Evolutionary conservation across 2,888 invertebrate genomes (phyloP).

Genomic region (Adineta ricciae): DNA sequence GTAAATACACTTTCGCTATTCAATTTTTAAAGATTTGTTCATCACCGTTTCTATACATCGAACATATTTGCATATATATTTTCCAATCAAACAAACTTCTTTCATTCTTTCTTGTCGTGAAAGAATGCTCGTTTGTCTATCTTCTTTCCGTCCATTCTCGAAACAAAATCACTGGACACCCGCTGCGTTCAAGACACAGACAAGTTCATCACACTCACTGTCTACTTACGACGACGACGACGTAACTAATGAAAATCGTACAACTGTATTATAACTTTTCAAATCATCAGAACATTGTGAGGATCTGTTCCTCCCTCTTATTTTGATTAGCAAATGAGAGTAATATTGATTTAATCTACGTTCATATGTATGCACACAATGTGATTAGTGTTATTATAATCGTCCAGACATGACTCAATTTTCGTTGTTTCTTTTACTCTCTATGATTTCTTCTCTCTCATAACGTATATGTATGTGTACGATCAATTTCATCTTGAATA

Average conservation of each 20-base stretch:
- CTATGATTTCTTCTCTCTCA: neutral
- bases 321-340: neutral
- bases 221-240: neutral
- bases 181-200: neutral
- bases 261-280: too few species aligned
- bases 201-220: neutral
- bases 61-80: neutral
- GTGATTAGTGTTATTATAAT: conserved; percentile 1
- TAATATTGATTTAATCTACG: neutral
- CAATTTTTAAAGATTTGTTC: neutral
- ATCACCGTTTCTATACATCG: neutral
- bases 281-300: too few species aligned
- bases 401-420: neutral
- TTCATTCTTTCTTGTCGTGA: neutral
- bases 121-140: neutral
- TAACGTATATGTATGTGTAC: neutral
- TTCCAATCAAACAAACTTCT: neutral
- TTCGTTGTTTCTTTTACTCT: neutral
- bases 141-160: neutral
- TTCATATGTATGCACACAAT: neutral
- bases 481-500: neutral
- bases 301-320: neutral
- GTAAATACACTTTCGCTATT: neutral
- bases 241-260: neutral
- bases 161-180: conserved; percentile 6